Evolutionary conservation across 2,888 invertebrate genomes (phyloP), one percentile per base, ranked within the genome.

Genomic region (Cryptophagus acutangulus): DNA sequence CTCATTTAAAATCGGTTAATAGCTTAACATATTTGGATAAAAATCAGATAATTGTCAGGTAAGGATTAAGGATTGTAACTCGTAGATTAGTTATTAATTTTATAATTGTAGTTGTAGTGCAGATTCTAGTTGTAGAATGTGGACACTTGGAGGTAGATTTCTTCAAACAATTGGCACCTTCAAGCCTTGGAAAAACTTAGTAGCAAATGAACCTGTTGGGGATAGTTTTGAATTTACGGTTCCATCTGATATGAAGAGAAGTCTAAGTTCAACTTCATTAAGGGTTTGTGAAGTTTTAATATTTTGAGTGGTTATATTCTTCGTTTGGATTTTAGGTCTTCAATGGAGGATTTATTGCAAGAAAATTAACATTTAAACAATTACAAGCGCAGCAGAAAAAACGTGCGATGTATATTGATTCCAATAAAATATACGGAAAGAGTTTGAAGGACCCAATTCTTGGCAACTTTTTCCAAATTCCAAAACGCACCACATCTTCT

Each of bases 141-240:
- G 87, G 87, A 80, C 81, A 0, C 63, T 85, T 41, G 75, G 79
- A 28, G 87, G 87, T 20, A 52, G 65, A 18, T 76, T 76, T 54
- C 60, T 89, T 51, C 84, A 84, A 50, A 87, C 87, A 3, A 72
- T 89, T 49, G 89, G 89, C 37, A 81, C 84, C 36, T 78, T 78
- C 51, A 71, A 75, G 54, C 72, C 77, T 1, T 86, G 83, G 82
- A 4, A 8, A 6, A 17, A 18, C 2, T n/a, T n/a, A 5, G 8
- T 28, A 25, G 28, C 42, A 10, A 49, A 51, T 28, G 37, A 43
- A 31, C 45, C 45, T 4, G 33, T 52, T 25, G 63, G 64, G 31
- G 58, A 63, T 3, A 65, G 71, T n/a, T 70, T 74, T 17, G 59
- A 71, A n/a, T 73, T 69, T 54, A 74, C 77, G 24, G 67, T 82